These are phyloP conservation scores for Mormoops blainvillei DNA, from an alignment of 2,113 vertebrate species.

Conservation along the genomic window DNA sequence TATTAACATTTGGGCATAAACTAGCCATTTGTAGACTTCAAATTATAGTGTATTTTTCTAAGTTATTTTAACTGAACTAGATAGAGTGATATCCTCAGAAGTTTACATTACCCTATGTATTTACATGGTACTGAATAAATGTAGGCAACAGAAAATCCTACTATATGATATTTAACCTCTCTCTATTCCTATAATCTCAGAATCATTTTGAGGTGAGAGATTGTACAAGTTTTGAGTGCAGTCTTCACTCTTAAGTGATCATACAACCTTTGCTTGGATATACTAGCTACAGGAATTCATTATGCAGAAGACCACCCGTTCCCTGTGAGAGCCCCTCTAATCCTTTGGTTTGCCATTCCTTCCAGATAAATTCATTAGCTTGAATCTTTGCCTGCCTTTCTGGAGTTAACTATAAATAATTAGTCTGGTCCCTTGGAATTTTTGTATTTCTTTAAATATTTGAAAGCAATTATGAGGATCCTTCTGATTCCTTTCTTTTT, in stretches of 20 bases:
- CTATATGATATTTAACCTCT: neutral
- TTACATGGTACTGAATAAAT: neutral
- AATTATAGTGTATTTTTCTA: conserved; percentile 1
- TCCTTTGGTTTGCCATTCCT: neutral
- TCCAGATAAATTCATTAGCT: neutral
- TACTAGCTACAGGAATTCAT: neutral
- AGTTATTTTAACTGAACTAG: neutral
- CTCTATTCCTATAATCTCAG: neutral
- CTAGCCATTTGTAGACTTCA: neutral
- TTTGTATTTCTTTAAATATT: neutral
- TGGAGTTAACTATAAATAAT: neutral
- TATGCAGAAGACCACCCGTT: neutral
- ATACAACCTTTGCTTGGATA: neutral
- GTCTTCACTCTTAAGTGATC: neutral
- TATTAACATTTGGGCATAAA: neutral
- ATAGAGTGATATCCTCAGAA: neutral
- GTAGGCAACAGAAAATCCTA: neutral
- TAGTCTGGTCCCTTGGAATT: neutral
- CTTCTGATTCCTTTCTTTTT: neutral
- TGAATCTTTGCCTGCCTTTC: neutral
- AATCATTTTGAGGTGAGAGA: neutral
- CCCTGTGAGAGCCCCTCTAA: neutral
- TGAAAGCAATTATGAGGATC: neutral
- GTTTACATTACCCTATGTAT: neutral
- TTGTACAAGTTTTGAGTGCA: neutral